Percentiles rank a stretch among this genome's conserved stretches.
These are phyloP conservation scores for Holocentrus rufus DNA, from an alignment of 2,797 vertebrate species.

Conservation along the genomic window DNA sequence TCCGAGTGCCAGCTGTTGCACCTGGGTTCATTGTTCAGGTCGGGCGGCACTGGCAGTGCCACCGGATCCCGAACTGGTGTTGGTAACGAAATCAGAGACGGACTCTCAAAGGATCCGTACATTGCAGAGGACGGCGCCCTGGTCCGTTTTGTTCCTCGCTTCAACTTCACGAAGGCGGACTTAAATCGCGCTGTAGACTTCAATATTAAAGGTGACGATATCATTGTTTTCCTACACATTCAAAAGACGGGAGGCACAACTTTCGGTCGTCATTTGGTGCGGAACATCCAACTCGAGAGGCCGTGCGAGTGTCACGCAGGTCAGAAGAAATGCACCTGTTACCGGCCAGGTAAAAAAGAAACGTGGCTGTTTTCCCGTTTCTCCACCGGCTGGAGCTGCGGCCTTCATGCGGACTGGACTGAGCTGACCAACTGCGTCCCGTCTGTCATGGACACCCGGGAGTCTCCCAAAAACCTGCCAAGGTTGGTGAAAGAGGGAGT, in stretches of 20 bases:
- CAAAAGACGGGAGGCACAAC: slow-evolving; percentile 97
- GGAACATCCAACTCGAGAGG: slow-evolving; percentile 94
- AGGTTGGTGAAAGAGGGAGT: slow-evolving; percentile 60
- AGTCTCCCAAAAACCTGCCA: slow-evolving; percentile 65
- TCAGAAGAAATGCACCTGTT: slow-evolving; percentile 97
- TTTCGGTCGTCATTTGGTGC: slow-evolving; percentile 94
- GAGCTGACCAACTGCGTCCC: slow-evolving; percentile 96
- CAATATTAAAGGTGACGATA: slow-evolving; percentile 93
- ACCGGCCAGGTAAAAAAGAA: slow-evolving; percentile 91
- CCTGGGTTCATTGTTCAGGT: slow-evolving; percentile 79
- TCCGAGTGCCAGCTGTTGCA: slow-evolving; percentile 91
- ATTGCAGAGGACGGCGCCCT: slow-evolving; percentile 90
- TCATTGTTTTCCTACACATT: slow-evolving; percentile 97
- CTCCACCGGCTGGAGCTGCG: slow-evolving; percentile 98
- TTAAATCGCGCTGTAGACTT: slow-evolving; percentile 89
- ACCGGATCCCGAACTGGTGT: slow-evolving; percentile 36
- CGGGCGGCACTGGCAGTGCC: slow-evolving; percentile 36
- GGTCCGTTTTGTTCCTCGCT: slow-evolving; percentile 89
- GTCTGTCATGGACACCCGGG: slow-evolving; percentile 85
- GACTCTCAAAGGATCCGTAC: slow-evolving; percentile 86
- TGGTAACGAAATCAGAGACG: slow-evolving; percentile 42
- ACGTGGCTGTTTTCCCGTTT: slow-evolving; percentile 98
- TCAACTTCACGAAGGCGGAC: slow-evolving; percentile 89
- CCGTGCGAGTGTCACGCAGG: slow-evolving; percentile 94
- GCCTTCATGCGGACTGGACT: slow-evolving; percentile 97